Percentiles rank a stretch among this genome's conserved stretches.
Evolutionary conservation across 1,140 invertebrate genomes (phyloP).

Genomic region (Drosophila serrata): DNA sequence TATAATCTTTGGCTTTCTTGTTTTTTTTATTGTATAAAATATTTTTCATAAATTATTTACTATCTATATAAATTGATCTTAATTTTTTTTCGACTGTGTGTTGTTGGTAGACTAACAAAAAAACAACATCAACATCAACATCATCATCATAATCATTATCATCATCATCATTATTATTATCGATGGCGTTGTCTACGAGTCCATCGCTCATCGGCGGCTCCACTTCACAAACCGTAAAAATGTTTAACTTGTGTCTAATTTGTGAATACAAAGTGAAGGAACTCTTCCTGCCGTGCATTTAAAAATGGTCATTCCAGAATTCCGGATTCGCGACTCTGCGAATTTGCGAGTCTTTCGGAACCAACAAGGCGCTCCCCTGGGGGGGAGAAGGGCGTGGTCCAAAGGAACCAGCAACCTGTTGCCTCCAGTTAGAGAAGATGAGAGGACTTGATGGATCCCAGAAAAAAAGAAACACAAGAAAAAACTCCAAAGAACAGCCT

Average conservation of each 20-base stretch:
- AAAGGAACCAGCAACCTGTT: conserved; percentile 71
- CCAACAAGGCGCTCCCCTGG: conserved; percentile 14
- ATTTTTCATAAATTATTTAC: background rate
- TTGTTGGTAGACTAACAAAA: conserved; percentile 5
- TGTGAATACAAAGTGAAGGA: conserved; percentile 64
- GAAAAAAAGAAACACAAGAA: conserved; percentile 16
- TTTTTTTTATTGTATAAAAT: background rate
- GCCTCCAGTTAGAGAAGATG: conserved; percentile 40
- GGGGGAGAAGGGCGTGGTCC: conserved; percentile 33
- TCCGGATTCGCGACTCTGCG: conserved; percentile 1
- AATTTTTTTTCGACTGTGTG: background rate
- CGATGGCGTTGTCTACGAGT: conserved; percentile 26
- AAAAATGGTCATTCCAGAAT: conserved; percentile 28
- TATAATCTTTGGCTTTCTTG: too few species aligned
- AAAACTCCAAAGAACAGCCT: conserved; percentile 50
- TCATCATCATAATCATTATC: conserved; percentile 15
- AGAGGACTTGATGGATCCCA: conserved; percentile 11
- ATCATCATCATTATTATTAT: conserved; percentile 28
- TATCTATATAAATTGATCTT: background rate
- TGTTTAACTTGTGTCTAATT: conserved; percentile 68
- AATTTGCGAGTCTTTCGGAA: conserved; percentile 3
- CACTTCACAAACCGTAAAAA: conserved; percentile 53
- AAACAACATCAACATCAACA: conserved; percentile 21
- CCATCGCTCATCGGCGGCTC: conserved; percentile 44
- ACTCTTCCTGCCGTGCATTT: conserved; percentile 51